Evolutionary conservation across 1,140 invertebrate species (phyloP).

Genomic region (Bombus picipes): DNA sequence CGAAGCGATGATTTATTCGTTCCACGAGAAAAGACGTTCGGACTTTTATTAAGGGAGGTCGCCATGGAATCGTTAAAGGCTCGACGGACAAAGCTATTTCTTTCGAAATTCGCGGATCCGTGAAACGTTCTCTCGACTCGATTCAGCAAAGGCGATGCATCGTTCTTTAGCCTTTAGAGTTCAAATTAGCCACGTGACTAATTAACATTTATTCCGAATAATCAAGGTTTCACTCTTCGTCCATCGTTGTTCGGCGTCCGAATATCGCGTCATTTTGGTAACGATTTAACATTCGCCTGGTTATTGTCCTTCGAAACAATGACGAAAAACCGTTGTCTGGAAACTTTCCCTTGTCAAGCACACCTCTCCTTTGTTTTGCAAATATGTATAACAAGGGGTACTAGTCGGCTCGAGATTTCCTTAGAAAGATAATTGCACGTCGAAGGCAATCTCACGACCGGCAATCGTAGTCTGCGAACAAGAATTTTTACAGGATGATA

Average conservation of each 20-base stretch:
- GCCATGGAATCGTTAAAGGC: background rate
- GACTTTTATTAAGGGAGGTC: conserved; percentile 41
- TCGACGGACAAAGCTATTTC: background rate
- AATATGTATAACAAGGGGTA: background rate
- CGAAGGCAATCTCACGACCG: background rate
- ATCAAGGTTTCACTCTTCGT: background rate
- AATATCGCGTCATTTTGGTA: background rate
- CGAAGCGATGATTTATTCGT: conserved; percentile 59
- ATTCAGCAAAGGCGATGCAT: background rate
- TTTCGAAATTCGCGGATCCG: background rate
- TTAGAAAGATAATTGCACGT: background rate
- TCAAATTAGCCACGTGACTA: background rate
- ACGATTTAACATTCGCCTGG: background rate
- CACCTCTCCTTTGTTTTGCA: background rate
- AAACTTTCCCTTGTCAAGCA: background rate
- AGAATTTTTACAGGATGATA: too few relatives aligned
- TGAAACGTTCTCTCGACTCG: background rate
- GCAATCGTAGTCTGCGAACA: too few relatives aligned
- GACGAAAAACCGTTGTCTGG: too few relatives aligned
- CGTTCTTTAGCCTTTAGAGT: too few relatives aligned
- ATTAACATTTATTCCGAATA: background rate
- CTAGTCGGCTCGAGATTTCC: background rate
- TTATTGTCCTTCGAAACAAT: background rate
- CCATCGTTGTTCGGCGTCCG: background rate
- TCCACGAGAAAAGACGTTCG: background rate